Evolutionary conservation across 1,140 invertebrate genomes (phyloP).

Genomic region (Gonioctena quinquepunctata): DNA sequence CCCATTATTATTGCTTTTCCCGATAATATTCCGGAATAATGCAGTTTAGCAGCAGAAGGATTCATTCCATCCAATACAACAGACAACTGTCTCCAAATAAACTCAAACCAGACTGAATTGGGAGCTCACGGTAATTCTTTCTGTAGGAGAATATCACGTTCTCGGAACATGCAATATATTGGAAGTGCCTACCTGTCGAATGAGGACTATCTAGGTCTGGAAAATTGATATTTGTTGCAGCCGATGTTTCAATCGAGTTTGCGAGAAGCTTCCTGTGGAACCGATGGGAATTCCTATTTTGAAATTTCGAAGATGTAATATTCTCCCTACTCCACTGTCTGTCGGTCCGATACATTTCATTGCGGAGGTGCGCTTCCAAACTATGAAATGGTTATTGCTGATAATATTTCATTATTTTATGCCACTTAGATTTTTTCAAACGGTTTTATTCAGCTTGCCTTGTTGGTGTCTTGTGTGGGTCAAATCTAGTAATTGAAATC

Average conservation of each 20-base stretch:
- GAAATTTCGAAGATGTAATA: constrained; percentile 19
- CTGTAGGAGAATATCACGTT: constrained; percentile 6
- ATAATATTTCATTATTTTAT: too few relatives aligned
- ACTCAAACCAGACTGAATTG: neutral
- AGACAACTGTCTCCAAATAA: neutral
- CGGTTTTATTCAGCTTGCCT: too few relatives aligned
- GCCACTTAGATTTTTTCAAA: too few relatives aligned
- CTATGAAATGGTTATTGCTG: too few relatives aligned
- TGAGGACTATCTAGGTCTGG: neutral
- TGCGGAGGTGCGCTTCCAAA: too few relatives aligned
- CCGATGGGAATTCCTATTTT: constrained; percentile 8
- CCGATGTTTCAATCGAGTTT: constrained; percentile 20
- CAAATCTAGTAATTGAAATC: too few relatives aligned
- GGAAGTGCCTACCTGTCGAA: neutral
- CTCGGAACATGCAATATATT: constrained; percentile 6
- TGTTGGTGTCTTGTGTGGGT: too few relatives aligned
- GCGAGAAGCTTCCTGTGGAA: neutral
- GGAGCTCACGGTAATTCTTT: neutral
- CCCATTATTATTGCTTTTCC: too few relatives aligned
- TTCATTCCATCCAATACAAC: neutral
- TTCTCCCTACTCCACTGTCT: constrained; percentile 9
- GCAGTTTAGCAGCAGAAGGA: neutral
- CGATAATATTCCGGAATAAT: neutral
- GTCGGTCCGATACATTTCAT: too few relatives aligned
- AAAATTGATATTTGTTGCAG: constrained; percentile 25